These are phyloP conservation scores for Sitta carolinensis DNA, from an alignment of 2,797 vertebrate genomes.

Conservation along the genomic window DNA sequence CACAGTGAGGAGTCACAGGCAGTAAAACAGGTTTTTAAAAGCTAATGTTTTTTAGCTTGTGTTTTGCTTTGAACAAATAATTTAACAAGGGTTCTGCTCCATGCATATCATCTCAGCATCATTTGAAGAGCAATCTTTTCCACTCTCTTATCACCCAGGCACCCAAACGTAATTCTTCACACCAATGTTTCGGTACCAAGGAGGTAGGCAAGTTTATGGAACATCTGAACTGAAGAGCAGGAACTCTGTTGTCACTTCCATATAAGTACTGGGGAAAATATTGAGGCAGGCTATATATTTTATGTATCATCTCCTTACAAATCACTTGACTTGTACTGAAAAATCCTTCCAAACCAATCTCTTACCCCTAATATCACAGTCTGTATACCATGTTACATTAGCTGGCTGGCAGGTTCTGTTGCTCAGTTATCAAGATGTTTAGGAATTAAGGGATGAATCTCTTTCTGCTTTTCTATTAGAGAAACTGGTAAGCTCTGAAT, in stretches of 20 bases:
- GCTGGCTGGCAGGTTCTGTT: background rate
- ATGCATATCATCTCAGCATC: background rate
- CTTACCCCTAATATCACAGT: background rate
- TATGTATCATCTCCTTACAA: background rate
- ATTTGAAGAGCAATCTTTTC: background rate
- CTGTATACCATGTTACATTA: background rate
- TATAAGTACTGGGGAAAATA: background rate
- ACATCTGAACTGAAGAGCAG: background rate
- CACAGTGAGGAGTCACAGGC: background rate
- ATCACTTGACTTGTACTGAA: background rate
- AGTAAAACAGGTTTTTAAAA: background rate
- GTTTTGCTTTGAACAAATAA: background rate
- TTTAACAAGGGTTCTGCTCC: background rate
- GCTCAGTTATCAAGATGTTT: background rate
- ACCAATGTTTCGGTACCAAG: background rate
- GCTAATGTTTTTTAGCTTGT: background rate
- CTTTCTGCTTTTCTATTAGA: background rate
- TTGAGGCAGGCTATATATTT: background rate
- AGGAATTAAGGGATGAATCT: background rate
- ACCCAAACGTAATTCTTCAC: background rate
- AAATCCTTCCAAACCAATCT: background rate
- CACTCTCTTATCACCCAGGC: background rate
- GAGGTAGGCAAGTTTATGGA: background rate
- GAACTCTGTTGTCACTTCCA: background rate
- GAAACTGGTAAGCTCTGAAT: background rate